Evolutionary conservation across 2,888 invertebrate species (phyloP), one percentile per base, ranked within the genome.

Genomic region (Torymus aiolomorphi): DNA sequence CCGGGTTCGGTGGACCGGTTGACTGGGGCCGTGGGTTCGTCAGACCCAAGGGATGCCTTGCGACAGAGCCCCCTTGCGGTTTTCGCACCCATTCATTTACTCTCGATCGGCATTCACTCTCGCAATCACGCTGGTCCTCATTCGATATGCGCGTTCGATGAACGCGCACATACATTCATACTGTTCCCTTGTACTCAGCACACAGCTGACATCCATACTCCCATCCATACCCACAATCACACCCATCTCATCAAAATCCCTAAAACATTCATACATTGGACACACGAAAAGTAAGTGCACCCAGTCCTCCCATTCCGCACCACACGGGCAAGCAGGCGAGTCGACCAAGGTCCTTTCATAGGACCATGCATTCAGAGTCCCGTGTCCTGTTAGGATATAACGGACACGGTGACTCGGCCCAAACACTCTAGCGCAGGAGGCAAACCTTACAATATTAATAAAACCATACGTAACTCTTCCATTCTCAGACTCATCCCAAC

Each of bases 391-490:
- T n/a, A n/a, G n/a, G n/a, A n/a, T n/a, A n/a, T n/a, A n/a, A n/a
- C 76, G 24, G 12, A 76, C 72, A 12, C 49, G 13, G 54, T 59
- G 49, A 16, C 66, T 51, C 14, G 62, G 42, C 0, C 67, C 61
- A 67, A 78, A 66, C 0, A 13, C 8, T 20, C 5, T 10, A 2
- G 10, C 12, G 4, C 42, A 2, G 2, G n/a, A 42, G 0, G 49
- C 52, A 13, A 76, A 57, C 1, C 59, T 16, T 0, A 80, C 80
- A 56, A 71, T 56, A 10, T 42, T n/a, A 11, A 77, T 73, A n/a
- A 52, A 80, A 62, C 51, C 24, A 63, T 57, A 57, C 49, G 73
- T 73, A 1, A 73, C 61, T 20, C 63, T 57, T 12, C 77, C 80
- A n/a, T 73, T 59, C 8, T 2, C 20, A 13, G 52, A 12, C 0